Evolutionary conservation across 2,113 vertebrate genomes (phyloP).

Genomic region (Lota lota): DNA sequence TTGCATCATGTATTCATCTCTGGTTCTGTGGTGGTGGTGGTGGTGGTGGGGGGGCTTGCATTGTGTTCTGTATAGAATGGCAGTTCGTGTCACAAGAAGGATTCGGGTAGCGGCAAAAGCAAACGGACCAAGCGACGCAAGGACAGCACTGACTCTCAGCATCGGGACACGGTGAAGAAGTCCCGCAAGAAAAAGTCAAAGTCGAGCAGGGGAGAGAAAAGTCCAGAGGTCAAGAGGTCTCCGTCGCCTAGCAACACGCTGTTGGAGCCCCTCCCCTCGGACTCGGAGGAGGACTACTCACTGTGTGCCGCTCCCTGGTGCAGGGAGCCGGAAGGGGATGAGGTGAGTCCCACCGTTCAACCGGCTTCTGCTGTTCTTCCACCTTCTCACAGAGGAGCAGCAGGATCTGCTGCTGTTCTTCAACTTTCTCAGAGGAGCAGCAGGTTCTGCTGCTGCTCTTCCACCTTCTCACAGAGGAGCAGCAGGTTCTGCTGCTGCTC

Average conservation of each 20-base stretch:
- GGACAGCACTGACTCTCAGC: constrained; percentile 71
- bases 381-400: too few species aligned
- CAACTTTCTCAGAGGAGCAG: too few species aligned
- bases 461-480: too few species aligned
- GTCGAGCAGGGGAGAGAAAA: constrained; percentile 71
- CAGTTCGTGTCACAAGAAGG: constrained; percentile 74
- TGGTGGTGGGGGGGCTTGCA: too few species aligned
- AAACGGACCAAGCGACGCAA: constrained; percentile 87
- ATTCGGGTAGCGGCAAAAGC: constrained; percentile 70
- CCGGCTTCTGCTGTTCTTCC: background rate
- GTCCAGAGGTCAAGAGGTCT: constrained; percentile 65
- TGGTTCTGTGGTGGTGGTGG: too few species aligned
- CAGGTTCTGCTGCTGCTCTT: background rate
- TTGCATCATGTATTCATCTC: too few species aligned
- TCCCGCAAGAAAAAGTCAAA: constrained; percentile 85
- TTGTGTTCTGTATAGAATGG: constrained; percentile 63
- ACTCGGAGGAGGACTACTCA: constrained; percentile 92
- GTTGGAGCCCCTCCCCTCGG: constrained; percentile 81
- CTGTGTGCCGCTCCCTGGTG: constrained; percentile 91
- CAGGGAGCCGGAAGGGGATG: constrained; percentile 93
- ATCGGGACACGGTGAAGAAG: constrained; percentile 82
- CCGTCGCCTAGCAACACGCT: constrained; percentile 65
- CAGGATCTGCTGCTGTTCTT: background rate
- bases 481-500: background rate
- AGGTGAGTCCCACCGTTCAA: constrained; percentile 76